phyloP scores from a whole-genome alignment of 1,140 invertebrate genomes.

The Brachionus rubens region DNA sequence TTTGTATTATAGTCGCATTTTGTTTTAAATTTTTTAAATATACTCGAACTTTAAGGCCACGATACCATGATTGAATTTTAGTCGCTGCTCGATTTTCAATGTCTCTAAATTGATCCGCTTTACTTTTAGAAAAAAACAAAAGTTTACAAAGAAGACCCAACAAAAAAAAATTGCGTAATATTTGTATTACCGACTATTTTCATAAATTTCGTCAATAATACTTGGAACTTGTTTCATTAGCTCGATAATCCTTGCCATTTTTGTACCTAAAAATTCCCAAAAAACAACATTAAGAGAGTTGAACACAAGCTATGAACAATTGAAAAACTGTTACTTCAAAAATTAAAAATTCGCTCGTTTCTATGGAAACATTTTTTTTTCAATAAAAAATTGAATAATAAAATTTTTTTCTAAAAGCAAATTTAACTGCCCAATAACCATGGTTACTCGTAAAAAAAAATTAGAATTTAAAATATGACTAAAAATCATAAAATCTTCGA shows the following conservation, averaged over 20 bases:
- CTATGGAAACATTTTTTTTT: background rate
- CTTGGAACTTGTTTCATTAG: constrained; percentile 35
- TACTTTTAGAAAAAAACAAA: constrained; percentile 48
- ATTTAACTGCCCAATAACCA: background rate
- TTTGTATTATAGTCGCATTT: constrained; percentile 56
- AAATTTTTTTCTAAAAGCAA: background rate
- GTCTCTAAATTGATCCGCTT: constrained; percentile 53
- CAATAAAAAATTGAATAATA: too few relatives aligned
- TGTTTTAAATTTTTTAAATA: constrained; percentile 54
- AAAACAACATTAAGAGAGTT: background rate
- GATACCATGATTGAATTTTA: constrained; percentile 58
- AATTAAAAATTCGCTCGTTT: background rate
- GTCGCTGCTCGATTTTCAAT: constrained; percentile 53
- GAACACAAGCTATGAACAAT: too few relatives aligned
- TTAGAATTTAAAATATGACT: too few relatives aligned
- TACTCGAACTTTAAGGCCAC: constrained; percentile 51
- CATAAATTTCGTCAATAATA: constrained; percentile 43
- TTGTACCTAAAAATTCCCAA: background rate
- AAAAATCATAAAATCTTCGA: background rate
- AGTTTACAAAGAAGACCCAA: background rate
- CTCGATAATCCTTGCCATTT: constrained; percentile 23
- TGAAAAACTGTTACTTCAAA: background rate
- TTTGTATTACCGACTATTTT: constrained; percentile 24
- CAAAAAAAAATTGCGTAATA: too few relatives aligned
- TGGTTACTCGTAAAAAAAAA: background rate